Evolutionary conservation across 2,888 invertebrate genomes (phyloP).

Genomic region (Nemotelus nigrinus): DNA sequence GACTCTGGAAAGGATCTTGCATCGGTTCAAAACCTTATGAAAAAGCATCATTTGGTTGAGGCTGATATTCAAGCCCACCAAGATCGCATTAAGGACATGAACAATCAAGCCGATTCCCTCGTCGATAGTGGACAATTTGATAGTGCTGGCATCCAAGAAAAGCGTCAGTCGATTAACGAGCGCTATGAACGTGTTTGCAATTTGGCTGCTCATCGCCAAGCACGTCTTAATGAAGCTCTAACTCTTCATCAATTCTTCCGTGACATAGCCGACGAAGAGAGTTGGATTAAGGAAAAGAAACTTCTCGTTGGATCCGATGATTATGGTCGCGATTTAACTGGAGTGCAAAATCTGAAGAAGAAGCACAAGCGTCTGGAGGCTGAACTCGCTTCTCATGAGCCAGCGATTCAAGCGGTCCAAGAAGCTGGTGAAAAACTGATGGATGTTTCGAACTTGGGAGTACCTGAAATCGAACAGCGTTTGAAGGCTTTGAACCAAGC

Average conservation of each 20-base stretch:
- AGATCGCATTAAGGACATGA: slow-evolving; percentile 93
- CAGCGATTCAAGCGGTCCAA: slow-evolving; percentile 93
- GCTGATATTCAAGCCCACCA: slow-evolving; percentile 98
- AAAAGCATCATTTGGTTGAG: slow-evolving; percentile 97
- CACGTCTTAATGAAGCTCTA: slow-evolving; percentile 93
- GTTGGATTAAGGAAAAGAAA: slow-evolving; percentile 99
- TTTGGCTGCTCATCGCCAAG: slow-evolving; percentile 90
- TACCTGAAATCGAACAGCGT: slow-evolving; percentile 90
- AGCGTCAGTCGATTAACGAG: slow-evolving; percentile 95
- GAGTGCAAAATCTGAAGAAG: slow-evolving; percentile 97
- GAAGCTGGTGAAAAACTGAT: slow-evolving; percentile 91
- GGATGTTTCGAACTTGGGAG: slow-evolving; percentile 92
- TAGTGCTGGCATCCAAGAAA: slow-evolving; percentile 93
- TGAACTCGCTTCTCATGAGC: slow-evolving; percentile 96
- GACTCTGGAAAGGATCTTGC: slow-evolving; percentile 98
- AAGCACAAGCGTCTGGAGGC: slow-evolving; percentile 99
- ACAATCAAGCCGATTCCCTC: slow-evolving; percentile 93
- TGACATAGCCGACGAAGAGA: slow-evolving; percentile 99
- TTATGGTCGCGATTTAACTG: slow-evolving; percentile 96
- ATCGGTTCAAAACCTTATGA: slow-evolving; percentile 98
- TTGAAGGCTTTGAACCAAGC: slow-evolving; percentile 86
- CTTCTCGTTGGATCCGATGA: slow-evolving; percentile 96
- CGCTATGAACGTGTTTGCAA: slow-evolving; percentile 94
- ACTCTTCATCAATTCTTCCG: slow-evolving; percentile 99
- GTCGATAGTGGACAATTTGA: slow-evolving; percentile 98